A percentile compares a stretch with the other conserved stretches of the same genome.
These are phyloP conservation scores for Cherax quadricarinatus DNA, from an alignment of 1,140 invertebrate species.

Conservation along the genomic window DNA sequence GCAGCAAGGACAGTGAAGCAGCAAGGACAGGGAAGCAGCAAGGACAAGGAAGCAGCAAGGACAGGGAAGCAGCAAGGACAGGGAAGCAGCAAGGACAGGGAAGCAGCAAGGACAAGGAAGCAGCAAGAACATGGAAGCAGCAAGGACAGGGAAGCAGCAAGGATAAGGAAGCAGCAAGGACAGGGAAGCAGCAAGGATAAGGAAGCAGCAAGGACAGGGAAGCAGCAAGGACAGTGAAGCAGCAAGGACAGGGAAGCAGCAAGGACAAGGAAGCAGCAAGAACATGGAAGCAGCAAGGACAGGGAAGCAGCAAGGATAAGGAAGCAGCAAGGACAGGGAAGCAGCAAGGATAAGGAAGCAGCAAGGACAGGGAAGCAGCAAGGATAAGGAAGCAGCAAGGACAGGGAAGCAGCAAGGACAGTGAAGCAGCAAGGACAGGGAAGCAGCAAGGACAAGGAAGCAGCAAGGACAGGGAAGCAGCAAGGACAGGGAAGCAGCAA, in stretches of 20 bases:
- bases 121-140: neutral
- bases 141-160: neutral
- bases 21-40: neutral
- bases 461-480: neutral
- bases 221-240: neutral
- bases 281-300: neutral
- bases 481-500: neutral
- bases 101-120: neutral
- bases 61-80: neutral
- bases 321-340: neutral
- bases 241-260: neutral
- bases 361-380: neutral
- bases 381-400: neutral
- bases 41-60: neutral
- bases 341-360: neutral
- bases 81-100: neutral
- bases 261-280: neutral
- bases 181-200: neutral
- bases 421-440: neutral
- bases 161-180: neutral
- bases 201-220: neutral
- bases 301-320: neutral
- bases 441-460: neutral
- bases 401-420: neutral
- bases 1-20: neutral